Evolutionary conservation across 2,113 vertebrate genomes (phyloP).

Genomic region (Cichladusa arquata): DNA sequence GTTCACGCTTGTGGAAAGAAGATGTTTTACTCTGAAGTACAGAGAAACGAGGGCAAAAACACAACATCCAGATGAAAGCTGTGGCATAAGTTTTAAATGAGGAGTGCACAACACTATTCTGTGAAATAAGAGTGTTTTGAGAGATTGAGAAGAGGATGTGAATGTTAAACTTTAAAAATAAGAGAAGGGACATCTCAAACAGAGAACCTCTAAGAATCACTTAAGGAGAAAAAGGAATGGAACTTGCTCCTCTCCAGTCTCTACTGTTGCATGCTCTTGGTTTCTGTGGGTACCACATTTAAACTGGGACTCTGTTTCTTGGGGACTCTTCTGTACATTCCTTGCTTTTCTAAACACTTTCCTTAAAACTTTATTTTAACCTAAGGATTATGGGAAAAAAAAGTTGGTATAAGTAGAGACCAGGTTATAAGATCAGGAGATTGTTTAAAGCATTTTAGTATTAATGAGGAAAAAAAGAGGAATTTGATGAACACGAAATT

Average conservation of each 20-base stretch:
- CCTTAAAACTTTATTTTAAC: neutral
- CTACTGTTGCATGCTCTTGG: neutral
- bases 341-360: neutral
- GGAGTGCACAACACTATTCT: neutral
- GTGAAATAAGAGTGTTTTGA: neutral
- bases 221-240: neutral
- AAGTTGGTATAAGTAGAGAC: neutral
- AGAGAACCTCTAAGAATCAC: neutral
- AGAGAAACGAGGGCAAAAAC: neutral
- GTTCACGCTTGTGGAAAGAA: neutral
- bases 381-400: neutral
- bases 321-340: neutral
- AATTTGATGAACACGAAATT: neutral
- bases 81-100: neutral
- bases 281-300: neutral
- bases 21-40: neutral
- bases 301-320: neutral
- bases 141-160: neutral
- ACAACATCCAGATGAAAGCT: neutral
- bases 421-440: neutral
- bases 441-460: neutral
- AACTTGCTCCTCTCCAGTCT: neutral
- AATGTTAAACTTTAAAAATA: neutral
- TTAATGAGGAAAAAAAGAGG: neutral
- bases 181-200: neutral